These are phyloP conservation scores for Sardinella longiceps DNA, from an alignment of 2,797 vertebrate species.

Conservation along the genomic window DNA sequence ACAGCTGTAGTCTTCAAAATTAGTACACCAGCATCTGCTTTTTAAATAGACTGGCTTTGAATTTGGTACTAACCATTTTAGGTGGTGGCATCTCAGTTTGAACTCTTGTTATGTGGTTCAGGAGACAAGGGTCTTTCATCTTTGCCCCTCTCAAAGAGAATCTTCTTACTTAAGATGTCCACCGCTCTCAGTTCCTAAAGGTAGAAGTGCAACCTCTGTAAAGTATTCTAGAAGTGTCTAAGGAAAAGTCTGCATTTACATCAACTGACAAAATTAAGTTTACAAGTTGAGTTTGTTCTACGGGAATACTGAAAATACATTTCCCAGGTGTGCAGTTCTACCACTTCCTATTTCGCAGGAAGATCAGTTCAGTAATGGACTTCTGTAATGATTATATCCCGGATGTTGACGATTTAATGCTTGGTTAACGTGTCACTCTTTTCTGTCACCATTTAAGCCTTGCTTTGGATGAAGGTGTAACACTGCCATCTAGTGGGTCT, in stretches of 20 bases:
- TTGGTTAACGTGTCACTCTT: not conserved
- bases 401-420: not conserved
- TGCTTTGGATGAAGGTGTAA: not conserved
- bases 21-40: too few relatives aligned
- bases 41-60: not conserved
- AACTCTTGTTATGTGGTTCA: conserved; percentile 45
- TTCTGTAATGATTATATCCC: not conserved
- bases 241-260: not conserved
- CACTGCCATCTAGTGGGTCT: conserved; percentile 59
- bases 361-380: not conserved
- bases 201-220: not conserved
- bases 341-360: not conserved
- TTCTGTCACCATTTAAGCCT: not conserved
- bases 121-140: conserved; percentile 47
- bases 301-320: too few relatives aligned
- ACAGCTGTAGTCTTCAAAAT: too few relatives aligned
- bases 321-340: not conserved
- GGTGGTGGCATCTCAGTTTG: conserved; percentile 50
- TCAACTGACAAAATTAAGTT: too few relatives aligned
- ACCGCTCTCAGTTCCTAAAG: conserved; percentile 73
- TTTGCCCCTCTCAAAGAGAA: conserved; percentile 68
- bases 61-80: conserved; percentile 5
- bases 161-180: conserved; percentile 73
- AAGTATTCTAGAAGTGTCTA: not conserved
- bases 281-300: too few relatives aligned